Percentiles rank a stretch among this genome's conserved stretches.
Evolutionary conservation across 2,113 vertebrate species (phyloP).

Genomic region (Alexandromys fortis): DNA sequence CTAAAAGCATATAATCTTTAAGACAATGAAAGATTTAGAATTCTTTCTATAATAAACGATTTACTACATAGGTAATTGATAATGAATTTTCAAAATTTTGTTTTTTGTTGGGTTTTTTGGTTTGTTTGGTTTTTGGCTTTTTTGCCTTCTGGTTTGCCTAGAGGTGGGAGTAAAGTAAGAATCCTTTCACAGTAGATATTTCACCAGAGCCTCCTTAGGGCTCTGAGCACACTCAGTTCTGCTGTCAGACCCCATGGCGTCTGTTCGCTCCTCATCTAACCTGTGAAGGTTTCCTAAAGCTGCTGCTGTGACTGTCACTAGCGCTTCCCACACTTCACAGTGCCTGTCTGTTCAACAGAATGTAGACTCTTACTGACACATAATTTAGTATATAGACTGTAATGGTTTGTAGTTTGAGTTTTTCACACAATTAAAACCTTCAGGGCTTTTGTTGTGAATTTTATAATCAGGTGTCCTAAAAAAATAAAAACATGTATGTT

Average conservation of each 20-base stretch:
- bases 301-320: not conserved
- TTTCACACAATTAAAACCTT: not conserved
- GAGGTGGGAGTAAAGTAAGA: not conserved
- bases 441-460: not conserved
- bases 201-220: constrained; percentile 2
- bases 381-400: not conserved
- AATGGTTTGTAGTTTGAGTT: not conserved
- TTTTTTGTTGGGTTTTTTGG: not conserved
- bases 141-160: constrained; percentile 8
- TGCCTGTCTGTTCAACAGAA: not conserved
- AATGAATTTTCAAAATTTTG: not conserved
- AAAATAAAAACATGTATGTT: not conserved
- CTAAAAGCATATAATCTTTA: constrained; percentile 49
- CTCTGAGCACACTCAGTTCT: not conserved
- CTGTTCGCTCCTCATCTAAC: not conserved
- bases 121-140: not conserved
- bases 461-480: not conserved
- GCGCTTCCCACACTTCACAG: not conserved
- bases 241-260: not conserved
- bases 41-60: constrained; percentile 32
- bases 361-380: not conserved
- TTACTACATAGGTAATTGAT: constrained; percentile 42
- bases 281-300: constrained; percentile 31
- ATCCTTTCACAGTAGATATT: not conserved
- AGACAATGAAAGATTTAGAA: constrained; percentile 10